phyloP scores from a whole-genome alignment of 2,113 vertebrate genomes.

The Hippocampus barbouri region DNA sequence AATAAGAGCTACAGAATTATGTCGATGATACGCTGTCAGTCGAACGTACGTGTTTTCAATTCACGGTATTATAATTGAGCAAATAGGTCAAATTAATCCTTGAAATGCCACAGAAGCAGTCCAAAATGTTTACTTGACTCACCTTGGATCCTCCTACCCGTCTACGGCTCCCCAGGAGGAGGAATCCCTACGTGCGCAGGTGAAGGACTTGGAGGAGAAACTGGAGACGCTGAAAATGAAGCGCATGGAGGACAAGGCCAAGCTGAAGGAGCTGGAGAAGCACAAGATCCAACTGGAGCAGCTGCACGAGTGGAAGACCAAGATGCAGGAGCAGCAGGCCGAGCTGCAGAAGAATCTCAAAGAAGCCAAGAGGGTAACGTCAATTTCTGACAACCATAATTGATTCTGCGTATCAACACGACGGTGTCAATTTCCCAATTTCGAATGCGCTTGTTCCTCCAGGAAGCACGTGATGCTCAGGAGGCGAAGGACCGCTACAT shows the following conservation, averaged over 20 bases:
- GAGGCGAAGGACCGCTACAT: constrained; percentile 94
- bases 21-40: neutral
- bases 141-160: neutral
- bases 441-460: neutral
- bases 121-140: no score
- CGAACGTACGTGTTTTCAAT: neutral
- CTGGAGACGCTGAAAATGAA: constrained; percentile 93
- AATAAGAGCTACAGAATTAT: neutral
- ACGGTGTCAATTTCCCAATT: neutral
- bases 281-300: constrained; percentile 97
- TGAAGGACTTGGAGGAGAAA: constrained; percentile 95
- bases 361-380: constrained; percentile 86
- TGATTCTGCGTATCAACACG: no score
- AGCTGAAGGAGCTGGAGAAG: constrained; percentile 97
- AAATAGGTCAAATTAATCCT: no score
- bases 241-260: constrained; percentile 89
- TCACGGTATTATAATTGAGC: neutral
- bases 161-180: constrained; percentile 75
- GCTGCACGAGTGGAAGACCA: constrained; percentile 97
- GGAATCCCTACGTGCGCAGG: constrained; percentile 82
- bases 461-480: constrained; percentile 79
- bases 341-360: constrained; percentile 95
- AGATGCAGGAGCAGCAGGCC: constrained; percentile 95
- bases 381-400: constrained; percentile 30
- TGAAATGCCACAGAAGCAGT: no score